Evolutionary conservation across 2,888 invertebrate genomes (phyloP).

Genomic region (Trilocha varians): DNA sequence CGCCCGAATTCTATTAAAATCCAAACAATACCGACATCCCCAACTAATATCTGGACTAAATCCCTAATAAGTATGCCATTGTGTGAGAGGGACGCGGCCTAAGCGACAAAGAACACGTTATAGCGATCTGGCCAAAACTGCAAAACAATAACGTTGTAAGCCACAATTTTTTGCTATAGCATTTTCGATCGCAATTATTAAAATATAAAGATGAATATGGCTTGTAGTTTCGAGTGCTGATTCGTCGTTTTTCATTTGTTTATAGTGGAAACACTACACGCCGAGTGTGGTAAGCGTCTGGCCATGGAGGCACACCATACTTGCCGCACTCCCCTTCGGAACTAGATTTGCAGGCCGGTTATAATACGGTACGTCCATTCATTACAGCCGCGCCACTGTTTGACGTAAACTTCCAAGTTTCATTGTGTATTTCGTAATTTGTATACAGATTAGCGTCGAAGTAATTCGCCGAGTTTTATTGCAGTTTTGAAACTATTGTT

Average conservation of each 20-base stretch:
- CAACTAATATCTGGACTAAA: slow-evolving; percentile 74
- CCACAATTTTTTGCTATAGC: slow-evolving; percentile 8
- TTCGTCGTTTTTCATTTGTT: slow-evolving; percentile 23
- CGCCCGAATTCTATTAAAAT: slow-evolving; percentile 68
- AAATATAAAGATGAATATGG: slow-evolving; percentile 16
- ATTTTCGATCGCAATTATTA: slow-evolving; percentile 9
- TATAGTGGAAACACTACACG: slow-evolving; percentile 47
- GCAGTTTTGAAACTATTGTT: not conserved
- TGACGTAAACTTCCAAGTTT: slow-evolving; percentile 48
- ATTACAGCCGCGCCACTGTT: slow-evolving; percentile 62
- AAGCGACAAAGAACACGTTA: slow-evolving; percentile 72
- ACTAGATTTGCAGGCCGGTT: slow-evolving; percentile 70
- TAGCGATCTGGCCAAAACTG: slow-evolving; percentile 49
- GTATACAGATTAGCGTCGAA: slow-evolving; percentile 23
- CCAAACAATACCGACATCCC: slow-evolving; percentile 70
- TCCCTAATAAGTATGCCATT: slow-evolving; percentile 75
- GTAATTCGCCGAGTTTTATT: not conserved
- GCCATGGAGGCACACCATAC: slow-evolving; percentile 72
- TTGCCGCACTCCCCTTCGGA: slow-evolving; percentile 68
- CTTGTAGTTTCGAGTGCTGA: slow-evolving; percentile 14
- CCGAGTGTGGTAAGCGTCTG: slow-evolving; percentile 70
- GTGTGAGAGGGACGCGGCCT: slow-evolving; percentile 69
- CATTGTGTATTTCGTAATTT: slow-evolving; percentile 35
- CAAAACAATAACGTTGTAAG: slow-evolving; percentile 10
- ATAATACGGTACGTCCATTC: slow-evolving; percentile 62